A percentile compares a stretch with the other conserved stretches of the same genome.
Evolutionary conservation across 2,797 vertebrate genomes (phyloP).

Genomic region (Ciconia nigra): DNA sequence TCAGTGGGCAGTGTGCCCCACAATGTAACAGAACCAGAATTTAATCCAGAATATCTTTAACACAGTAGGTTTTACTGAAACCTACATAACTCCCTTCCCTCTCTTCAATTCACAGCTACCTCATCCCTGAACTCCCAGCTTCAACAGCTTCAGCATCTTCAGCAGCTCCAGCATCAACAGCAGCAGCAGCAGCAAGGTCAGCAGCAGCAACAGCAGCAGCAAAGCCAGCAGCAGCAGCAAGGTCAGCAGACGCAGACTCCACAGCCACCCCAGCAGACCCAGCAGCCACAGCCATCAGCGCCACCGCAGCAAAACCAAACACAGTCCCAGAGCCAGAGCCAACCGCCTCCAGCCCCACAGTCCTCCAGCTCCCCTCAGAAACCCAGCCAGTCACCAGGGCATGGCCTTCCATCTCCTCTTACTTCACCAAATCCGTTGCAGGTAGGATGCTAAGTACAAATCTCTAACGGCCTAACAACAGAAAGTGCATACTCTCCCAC

Average conservation of each 20-base stretch:
- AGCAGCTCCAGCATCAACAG: slow-evolving; percentile 92
- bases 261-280: slow-evolving; percentile 74
- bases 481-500: background rate
- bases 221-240: slow-evolving; percentile 77
- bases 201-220: slow-evolving; percentile 76
- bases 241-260: slow-evolving; percentile 73
- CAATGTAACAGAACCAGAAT: background rate
- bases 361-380: slow-evolving; percentile 84
- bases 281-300: slow-evolving; percentile 75
- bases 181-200: slow-evolving; percentile 82
- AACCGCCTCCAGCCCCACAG: slow-evolving; percentile 66
- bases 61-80: background rate
- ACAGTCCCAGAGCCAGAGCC: slow-evolving; percentile 73
- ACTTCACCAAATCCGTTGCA: slow-evolving; percentile 90
- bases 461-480: background rate
- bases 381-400: slow-evolving; percentile 90
- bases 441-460: slow-evolving; percentile 66
- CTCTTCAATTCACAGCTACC: slow-evolving; percentile 87
- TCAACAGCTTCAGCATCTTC: slow-evolving; percentile 97
- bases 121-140: slow-evolving; percentile 98
- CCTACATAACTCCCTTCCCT: background rate
- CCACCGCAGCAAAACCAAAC: slow-evolving; percentile 70
- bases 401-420: slow-evolving; percentile 91
- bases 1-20: background rate
- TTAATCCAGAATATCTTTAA: background rate